A percentile compares a stretch with the other conserved stretches of the same genome.
These are phyloP conservation scores for Lagria hirta DNA, from an alignment of 2,888 invertebrate species.

Conservation along the genomic window DNA sequence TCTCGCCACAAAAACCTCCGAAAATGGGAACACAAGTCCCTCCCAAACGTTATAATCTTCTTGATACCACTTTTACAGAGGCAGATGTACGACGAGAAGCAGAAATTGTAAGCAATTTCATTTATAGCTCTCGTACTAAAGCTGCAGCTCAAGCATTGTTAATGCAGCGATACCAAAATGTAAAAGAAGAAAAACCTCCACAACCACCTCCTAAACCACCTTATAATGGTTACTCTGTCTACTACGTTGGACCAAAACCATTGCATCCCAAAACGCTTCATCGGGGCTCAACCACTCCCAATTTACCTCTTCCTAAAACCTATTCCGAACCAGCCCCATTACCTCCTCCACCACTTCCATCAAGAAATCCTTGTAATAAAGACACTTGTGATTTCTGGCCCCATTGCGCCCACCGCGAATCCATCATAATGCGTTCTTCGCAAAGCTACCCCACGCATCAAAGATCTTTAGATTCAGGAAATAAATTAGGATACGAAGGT, in stretches of 20 bases:
- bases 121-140: slow-evolving; percentile 59
- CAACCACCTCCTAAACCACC: slow-evolving; percentile 40
- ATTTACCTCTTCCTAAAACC: slow-evolving; percentile 35
- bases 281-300: slow-evolving; percentile 56
- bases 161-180: slow-evolving; percentile 46
- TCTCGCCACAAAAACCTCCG: slow-evolving; percentile 32
- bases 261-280: slow-evolving; percentile 53
- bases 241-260: slow-evolving; percentile 47
- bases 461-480: slow-evolving; percentile 47
- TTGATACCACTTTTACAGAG: slow-evolving; percentile 40
- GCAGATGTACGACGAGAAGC: slow-evolving; percentile 59
- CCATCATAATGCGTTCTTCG: slow-evolving; percentile 54
- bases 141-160: slow-evolving; percentile 57
- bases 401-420: slow-evolving; percentile 57
- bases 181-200: slow-evolving; percentile 35
- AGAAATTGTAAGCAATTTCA: slow-evolving; percentile 59
- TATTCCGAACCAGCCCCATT: slow-evolving; percentile 7
- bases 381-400: slow-evolving; percentile 67
- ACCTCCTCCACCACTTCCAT: background rate
- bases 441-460: slow-evolving; percentile 61
- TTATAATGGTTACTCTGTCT: slow-evolving; percentile 48
- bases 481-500: slow-evolving; percentile 13
- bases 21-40: slow-evolving; percentile 23
- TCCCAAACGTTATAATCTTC: slow-evolving; percentile 8
- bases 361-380: slow-evolving; percentile 55